phyloP scores from a whole-genome alignment of 2,888 invertebrate genomes.

The Tetragonula carbonaria region DNA sequence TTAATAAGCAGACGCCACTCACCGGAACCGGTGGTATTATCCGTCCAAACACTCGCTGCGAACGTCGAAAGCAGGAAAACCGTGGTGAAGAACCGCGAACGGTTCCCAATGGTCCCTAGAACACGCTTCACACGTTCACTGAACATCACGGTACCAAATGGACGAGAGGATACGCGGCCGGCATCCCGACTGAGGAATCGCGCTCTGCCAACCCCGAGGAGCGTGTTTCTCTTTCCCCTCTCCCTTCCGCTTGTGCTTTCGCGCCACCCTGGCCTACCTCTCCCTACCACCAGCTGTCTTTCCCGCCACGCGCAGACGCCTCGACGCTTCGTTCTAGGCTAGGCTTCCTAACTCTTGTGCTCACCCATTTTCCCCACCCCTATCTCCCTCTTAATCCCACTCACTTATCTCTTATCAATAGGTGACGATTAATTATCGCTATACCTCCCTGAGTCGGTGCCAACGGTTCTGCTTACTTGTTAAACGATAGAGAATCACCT shows the following conservation, averaged over 20 bases:
- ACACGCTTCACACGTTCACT: constrained; percentile 73
- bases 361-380: constrained; percentile 25
- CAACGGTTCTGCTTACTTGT: constrained; percentile 21
- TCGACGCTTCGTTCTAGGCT: constrained; percentile 22
- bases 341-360: constrained; percentile 59
- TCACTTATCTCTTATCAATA: constrained; percentile 79
- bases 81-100: constrained; percentile 60
- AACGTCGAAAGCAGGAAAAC: constrained; percentile 61
- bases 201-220: constrained; percentile 63
- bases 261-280: neutral
- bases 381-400: constrained; percentile 67
- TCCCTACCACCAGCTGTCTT: constrained; percentile 20
- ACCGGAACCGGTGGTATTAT: constrained; percentile 62
- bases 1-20: constrained; percentile 53
- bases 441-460: constrained; percentile 34
- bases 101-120: constrained; percentile 55
- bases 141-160: constrained; percentile 78
- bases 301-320: constrained; percentile 67
- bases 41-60: constrained; percentile 68
- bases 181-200: constrained; percentile 83
- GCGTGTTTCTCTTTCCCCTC: constrained; percentile 60
- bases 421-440: constrained; percentile 79
- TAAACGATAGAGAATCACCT: constrained; percentile 48
- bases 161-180: constrained; percentile 81
- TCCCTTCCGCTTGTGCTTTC: constrained; percentile 12